Evolutionary conservation across 2,888 invertebrate genomes (phyloP).

Genomic region (Nipponacmea schrenckii): DNA sequence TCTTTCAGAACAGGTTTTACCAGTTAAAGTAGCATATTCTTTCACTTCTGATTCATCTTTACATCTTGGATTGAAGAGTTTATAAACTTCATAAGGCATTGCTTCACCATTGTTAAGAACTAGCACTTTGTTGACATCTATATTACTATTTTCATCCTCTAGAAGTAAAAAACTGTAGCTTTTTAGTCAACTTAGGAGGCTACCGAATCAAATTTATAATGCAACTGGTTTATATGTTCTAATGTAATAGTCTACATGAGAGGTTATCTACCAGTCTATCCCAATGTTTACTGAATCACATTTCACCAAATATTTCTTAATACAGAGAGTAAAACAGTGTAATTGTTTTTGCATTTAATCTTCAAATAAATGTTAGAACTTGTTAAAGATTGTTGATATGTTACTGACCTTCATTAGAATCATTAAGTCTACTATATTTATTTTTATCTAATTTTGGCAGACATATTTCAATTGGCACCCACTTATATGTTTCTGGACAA

Average conservation of each 20-base stretch:
- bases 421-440: constrained; percentile 73
- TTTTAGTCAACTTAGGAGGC: too few relatives aligned
- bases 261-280: too few relatives aligned
- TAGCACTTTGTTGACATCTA: constrained; percentile 75
- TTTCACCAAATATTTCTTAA: too few relatives aligned
- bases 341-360: too few relatives aligned
- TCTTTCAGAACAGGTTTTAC: constrained; percentile 73
- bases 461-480: constrained; percentile 82
- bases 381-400: neutral
- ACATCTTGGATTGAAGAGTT: constrained; percentile 30
- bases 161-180: constrained; percentile 21
- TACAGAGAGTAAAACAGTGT: too few relatives aligned
- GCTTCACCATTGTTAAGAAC: constrained; percentile 74
- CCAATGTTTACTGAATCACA: too few relatives aligned
- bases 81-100: constrained; percentile 74
- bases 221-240: too few relatives aligned
- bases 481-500: constrained; percentile 91
- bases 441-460: constrained; percentile 77
- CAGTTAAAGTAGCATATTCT: constrained; percentile 77
- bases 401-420: constrained; percentile 42
- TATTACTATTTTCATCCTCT: constrained; percentile 72
- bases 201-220: too few relatives aligned
- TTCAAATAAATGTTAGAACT: too few relatives aligned
- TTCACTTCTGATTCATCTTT: constrained; percentile 70
- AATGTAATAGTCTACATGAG: too few relatives aligned